Conservation (phyloP, 2,888 invertebrate species). For the Scaptomyza flava region DNA sequence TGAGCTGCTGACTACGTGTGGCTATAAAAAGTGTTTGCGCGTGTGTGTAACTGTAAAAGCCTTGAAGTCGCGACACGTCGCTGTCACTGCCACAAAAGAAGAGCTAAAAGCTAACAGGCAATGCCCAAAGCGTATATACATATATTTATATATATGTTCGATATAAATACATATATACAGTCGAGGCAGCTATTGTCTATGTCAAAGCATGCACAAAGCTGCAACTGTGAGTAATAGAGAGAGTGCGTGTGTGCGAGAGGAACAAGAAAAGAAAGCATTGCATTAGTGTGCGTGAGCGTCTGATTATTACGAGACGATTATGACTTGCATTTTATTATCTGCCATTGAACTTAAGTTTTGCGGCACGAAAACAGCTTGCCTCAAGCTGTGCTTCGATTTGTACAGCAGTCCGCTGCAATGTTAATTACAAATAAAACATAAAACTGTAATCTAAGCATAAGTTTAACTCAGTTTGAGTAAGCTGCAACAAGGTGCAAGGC, state of each 20-base stretch:
- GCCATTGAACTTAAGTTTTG: conserved; percentile 75
- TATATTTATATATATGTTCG: background rate
- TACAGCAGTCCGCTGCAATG: conserved; percentile 9
- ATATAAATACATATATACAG: background rate
- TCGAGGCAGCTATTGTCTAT: conserved; percentile 53
- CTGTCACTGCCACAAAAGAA: conserved; percentile 49
- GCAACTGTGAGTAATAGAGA: conserved; percentile 11
- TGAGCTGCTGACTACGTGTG: conserved; percentile 66
- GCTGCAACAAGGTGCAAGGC: background rate
- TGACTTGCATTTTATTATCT: conserved; percentile 79
- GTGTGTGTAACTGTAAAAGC: conserved; percentile 44
- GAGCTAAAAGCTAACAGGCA: conserved; percentile 45
- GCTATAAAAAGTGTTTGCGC: conserved; percentile 63
- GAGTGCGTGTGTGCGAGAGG: background rate
- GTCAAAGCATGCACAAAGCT: conserved; percentile 53
- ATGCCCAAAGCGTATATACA: conserved; percentile 19
- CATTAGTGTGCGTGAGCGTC: conserved; percentile 72
- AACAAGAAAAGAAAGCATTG: conserved; percentile 2
- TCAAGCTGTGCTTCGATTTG: conserved; percentile 7
- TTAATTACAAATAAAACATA: conserved; percentile 42
- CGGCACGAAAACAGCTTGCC: conserved; percentile 40
- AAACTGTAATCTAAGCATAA: conserved; percentile 2
- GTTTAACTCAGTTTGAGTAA: conserved; percentile 10
- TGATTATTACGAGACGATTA: conserved; percentile 81
- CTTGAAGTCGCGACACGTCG: conserved; percentile 46